Evolutionary conservation across 2,888 invertebrate species (phyloP).

Genomic region (Linnaemya vulpina): DNA sequence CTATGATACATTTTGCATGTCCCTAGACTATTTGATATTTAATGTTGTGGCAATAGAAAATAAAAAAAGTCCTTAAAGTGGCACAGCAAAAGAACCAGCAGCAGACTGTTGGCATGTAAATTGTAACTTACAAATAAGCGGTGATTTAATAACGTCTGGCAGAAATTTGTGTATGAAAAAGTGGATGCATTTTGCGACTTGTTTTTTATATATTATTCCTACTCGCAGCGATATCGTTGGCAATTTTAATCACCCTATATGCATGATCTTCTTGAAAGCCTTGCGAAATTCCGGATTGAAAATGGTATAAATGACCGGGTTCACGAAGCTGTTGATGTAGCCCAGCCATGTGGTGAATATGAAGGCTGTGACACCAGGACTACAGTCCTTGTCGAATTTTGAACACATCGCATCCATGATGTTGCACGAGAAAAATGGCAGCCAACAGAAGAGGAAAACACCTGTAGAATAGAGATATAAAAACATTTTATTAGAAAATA

Average conservation of each 20-base stretch:
- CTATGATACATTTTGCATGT: conserved; percentile 63
- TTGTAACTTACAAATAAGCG: conserved; percentile 52
- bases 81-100: conserved; percentile 15
- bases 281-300: conserved; percentile 99
- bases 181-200: not conserved
- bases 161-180: not conserved
- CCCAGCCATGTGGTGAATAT: conserved; percentile 98
- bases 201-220: too few species aligned
- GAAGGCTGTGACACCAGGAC: conserved; percentile 94
- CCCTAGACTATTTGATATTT: conserved; percentile 10
- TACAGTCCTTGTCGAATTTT: conserved; percentile 90
- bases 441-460: conserved; percentile 99
- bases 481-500: not conserved
- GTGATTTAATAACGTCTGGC: conserved; percentile 42
- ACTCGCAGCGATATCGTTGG: conserved; percentile 30
- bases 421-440: conserved; percentile 99
- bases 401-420: conserved; percentile 98
- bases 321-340: conserved; percentile 97
- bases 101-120: conserved; percentile 47
- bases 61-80: not conserved
- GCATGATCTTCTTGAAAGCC: conserved; percentile 97
- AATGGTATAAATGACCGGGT: conserved; percentile 97
- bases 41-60: conserved; percentile 14
- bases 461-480: conserved; percentile 85
- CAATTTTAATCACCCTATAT: conserved; percentile 84